Base-by-base conservation (phyloP, 2,888 invertebrate species). In the Drosophila vallismaia region DNA sequence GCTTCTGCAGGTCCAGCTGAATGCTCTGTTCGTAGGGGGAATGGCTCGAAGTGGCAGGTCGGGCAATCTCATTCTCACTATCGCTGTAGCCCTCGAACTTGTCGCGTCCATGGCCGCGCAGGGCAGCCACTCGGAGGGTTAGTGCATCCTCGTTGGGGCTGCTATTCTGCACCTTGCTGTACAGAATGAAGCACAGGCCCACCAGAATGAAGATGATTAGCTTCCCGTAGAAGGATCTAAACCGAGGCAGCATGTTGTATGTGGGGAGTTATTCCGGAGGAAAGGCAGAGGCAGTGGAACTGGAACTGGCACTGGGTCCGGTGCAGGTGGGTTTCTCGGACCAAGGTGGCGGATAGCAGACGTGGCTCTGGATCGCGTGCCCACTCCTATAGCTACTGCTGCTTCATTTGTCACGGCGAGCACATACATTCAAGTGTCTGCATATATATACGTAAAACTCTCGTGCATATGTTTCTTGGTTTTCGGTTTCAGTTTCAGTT, bases 1-100 rank as follows among this genome's bases (percentile, higher is more conserved):
- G 94, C 76, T 93, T 93, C 12, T 92, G 92, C 75, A 96, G 94
- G 87, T 96, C 95, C 57, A 93, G 92, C 24, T 90, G 89, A 67
- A 95, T 93, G 86, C 93, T 82, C 42, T 74, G 57, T 63, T 91
- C 91, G 24, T 88, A 88, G 0, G 88, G 83, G 36, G 89, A 79
- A 42, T 73, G 55, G 19, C 1, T 19, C 19, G 19, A 19, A 31
- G 75, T 73, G 52, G 76, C 67, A 10, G 72, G 64, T 4, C 62
- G 28, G 7, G 55, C 75, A 10, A 90, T 77, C 59, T 89, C 86
- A 49, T 88, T 88, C 24, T 86, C 81, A 7, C 71, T 71, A 1
- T 79, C 71, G 51, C 33, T 36, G 4, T 51, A 55, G n/a, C 81
- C 52, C 3, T 57, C 29, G n/a, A 45, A 58, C 4, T 28, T 56